Percentiles rank a stretch among this genome's conserved stretches.
These are phyloP conservation scores for Saccostrea echinata DNA, from an alignment of 1,140 invertebrate species.

Conservation along the genomic window DNA sequence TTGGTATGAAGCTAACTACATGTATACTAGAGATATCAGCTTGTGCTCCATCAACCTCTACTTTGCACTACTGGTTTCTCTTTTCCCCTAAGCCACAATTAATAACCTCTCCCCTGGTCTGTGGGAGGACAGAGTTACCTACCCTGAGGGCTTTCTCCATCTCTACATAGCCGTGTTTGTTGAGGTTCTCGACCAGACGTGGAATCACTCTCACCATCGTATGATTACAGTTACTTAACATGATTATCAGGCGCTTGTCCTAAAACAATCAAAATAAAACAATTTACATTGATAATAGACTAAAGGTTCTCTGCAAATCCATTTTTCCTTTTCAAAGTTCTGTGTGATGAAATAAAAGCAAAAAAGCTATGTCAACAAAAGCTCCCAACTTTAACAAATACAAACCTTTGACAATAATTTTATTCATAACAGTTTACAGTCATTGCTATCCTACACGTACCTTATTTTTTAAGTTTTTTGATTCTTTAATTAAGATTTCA, in stretches of 20 bases:
- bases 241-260: constrained; percentile 87
- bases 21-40: not conserved
- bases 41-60: not conserved
- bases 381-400: too few species aligned
- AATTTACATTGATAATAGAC: not conserved
- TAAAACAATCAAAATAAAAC: constrained; percentile 54
- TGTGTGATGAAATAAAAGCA: too few species aligned
- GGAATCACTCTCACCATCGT: constrained; percentile 88
- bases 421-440: too few species aligned
- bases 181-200: constrained; percentile 84
- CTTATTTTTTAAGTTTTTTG: too few species aligned
- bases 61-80: not conserved
- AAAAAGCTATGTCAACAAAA: too few species aligned
- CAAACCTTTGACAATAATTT: too few species aligned
- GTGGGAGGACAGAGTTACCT: not conserved
- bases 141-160: constrained; percentile 82
- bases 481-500: not conserved
- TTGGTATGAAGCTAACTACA: too few species aligned
- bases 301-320: too few species aligned
- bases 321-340: too few species aligned
- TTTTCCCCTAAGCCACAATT: not conserved
- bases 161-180: constrained; percentile 86
- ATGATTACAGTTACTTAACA: constrained; percentile 94
- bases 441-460: too few species aligned
- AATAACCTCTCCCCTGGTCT: not conserved